Evolutionary conservation across 2,113 vertebrate species (phyloP), one percentile per base, ranked within the genome.

Genomic region (Solea solea): DNA sequence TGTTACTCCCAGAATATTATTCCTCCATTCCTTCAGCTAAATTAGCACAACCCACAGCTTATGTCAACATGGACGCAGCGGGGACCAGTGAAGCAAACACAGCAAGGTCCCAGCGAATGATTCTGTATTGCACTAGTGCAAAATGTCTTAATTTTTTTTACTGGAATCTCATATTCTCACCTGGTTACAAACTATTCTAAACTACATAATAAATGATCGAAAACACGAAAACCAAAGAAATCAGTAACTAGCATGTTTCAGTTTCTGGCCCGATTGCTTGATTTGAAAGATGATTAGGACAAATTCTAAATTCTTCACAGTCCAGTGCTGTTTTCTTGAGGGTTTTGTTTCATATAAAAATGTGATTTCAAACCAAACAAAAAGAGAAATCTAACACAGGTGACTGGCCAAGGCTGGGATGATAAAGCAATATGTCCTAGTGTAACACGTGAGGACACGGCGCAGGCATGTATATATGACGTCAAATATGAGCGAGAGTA

Each of bases 101-200:
- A 73, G 44, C n/a, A 13, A 14, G 51, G 57, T 59, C 62, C 41
- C 63, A 61, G 66, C 57, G 28, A 6, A 58, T 72, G 57, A 69
- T 51, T 34, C 53, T 78, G 16, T 88, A 89, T 89, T 90, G 83
- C 86, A 89, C 78, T 55, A 21, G 41, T 83, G 58, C 83, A 76
- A 87, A 86, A 53, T 51, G 48, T 84, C 72, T 78, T 80, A 62
- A 77, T 68, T 25, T 65, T 64, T 64, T 65, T 64, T 64, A 65
- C 54, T 73, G 48, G 34, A 79, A 81, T 69, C 61, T 53, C 12
- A 58, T 16, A 44, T 72, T 65, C 59, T 60, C n/a, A 53, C 57
- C 16, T 58, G 6, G 0, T 58, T 56, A 51, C 25, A 73, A 74
- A 81, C 44, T 3, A 50, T 12, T 15, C 28, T 55, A 13, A 28